Percentiles rank a stretch among this genome's conserved stretches.
Conservation (phyloP, 2,888 invertebrate species). For the Drosophila niveifrons region DNA sequence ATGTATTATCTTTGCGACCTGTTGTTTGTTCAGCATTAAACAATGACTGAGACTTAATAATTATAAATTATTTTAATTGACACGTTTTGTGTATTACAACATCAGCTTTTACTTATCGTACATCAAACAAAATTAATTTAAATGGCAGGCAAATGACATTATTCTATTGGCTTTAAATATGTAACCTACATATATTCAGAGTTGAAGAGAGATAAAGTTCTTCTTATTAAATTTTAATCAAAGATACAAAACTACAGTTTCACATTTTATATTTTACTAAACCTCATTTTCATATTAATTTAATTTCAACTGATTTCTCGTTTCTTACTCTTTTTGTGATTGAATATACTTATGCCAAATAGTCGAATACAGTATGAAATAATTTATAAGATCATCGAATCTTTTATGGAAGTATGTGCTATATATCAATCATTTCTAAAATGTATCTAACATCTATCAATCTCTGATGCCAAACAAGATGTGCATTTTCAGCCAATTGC, state of each 20-base stretch:
- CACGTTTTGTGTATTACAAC: slow-evolving; percentile 2
- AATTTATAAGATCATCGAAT: too few species aligned
- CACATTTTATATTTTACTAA: too few species aligned
- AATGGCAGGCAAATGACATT: neutral
- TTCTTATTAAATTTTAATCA: too few species aligned
- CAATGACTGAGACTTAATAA: slow-evolving; percentile 4
- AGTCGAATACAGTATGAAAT: neutral
- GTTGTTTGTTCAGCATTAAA: slow-evolving; percentile 2
- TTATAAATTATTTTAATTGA: neutral
- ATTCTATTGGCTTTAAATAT: neutral
- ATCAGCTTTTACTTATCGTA: neutral
- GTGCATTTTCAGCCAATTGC: slow-evolving; percentile 22
- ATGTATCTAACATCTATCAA: neutral
- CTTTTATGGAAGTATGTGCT: too few species aligned
- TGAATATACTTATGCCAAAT: neutral
- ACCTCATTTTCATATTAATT: too few species aligned
- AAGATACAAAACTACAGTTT: too few species aligned
- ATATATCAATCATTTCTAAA: neutral
- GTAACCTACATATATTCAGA: too few species aligned
- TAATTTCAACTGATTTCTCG: too few species aligned
- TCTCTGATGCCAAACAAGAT: slow-evolving; percentile 2
- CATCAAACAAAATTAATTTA: neutral
- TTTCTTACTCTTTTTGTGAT: too few species aligned
- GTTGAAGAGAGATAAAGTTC: too few species aligned
- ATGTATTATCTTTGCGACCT: slow-evolving; percentile 7